Conservation (phyloP, 64 coral and sea anemone species). For the Hydrozoanthus tunicans region DNA sequence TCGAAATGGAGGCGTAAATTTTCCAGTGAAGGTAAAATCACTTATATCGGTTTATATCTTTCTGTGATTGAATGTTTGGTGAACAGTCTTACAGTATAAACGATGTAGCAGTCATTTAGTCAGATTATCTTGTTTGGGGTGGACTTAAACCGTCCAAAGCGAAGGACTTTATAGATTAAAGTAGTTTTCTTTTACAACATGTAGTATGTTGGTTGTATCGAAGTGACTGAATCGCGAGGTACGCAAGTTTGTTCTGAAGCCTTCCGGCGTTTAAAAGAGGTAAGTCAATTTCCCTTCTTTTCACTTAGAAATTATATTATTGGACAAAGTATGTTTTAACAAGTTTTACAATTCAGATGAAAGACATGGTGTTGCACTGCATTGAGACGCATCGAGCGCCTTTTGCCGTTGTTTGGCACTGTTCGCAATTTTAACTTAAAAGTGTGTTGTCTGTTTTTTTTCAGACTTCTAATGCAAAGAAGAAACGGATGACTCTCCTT, state of each 20-base stretch:
- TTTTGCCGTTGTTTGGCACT: slow-evolving; percentile 10
- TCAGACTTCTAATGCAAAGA: slow-evolving; percentile 53
- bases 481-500: slow-evolving; percentile 55
- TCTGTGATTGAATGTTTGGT: background rate
- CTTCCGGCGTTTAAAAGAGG: slow-evolving; percentile 86
- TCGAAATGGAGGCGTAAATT: slow-evolving; percentile 95
- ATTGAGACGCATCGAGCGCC: background rate
- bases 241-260: slow-evolving; percentile 98
- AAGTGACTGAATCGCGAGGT: slow-evolving; percentile 93
- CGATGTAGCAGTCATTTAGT: background rate
- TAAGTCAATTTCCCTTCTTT: slow-evolving; percentile 25
- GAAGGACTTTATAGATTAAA: background rate
- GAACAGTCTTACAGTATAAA: background rate
- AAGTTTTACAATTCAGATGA: background rate
- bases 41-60: background rate
- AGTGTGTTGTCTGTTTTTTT: slow-evolving; percentile 9
- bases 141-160: background rate
- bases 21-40: slow-evolving; percentile 88
- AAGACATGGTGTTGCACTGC: background rate
- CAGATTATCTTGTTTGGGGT: slow-evolving; percentile 36
- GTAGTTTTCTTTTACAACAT: background rate
- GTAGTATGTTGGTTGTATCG: slow-evolving; percentile 90
- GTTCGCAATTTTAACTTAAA: background rate
- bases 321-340: background rate
- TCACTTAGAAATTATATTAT: background rate